Conservation (phyloP, 2,888 invertebrate genomes). For the Capitulum mitella region DNA sequence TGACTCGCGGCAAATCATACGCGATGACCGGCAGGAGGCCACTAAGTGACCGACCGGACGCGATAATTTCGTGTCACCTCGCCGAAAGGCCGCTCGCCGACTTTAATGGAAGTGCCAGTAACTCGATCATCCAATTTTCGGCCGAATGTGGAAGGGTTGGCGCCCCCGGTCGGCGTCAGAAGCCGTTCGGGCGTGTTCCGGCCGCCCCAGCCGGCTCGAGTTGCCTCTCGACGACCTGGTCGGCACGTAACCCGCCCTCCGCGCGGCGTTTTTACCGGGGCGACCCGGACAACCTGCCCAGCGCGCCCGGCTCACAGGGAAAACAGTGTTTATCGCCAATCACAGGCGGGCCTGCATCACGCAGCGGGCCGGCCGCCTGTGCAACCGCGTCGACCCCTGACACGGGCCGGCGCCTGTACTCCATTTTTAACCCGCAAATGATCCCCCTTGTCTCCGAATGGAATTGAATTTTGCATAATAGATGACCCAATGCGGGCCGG, state of each 20-base stretch:
- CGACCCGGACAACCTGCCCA: neutral
- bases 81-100: neutral
- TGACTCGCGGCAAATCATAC: neutral
- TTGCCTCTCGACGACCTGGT: neutral
- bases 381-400: slow-evolving; percentile 3
- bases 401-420: neutral
- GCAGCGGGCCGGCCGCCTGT: neutral
- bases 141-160: neutral
- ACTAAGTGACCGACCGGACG: neutral
- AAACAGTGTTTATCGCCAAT: slow-evolving; percentile 10
- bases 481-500: neutral
- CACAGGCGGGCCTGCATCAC: too few relatives aligned
- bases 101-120: neutral
- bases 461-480: slow-evolving; percentile 23
- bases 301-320: neutral
- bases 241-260: neutral
- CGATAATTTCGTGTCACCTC: neutral
- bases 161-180: too few relatives aligned
- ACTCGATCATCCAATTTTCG: slow-evolving; percentile 1
- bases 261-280: neutral
- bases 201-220: neutral
- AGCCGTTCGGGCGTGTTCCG: neutral
- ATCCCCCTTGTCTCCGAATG: neutral
- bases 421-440: slow-evolving; percentile 24
- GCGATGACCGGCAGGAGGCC: neutral